Evolutionary conservation across 2,113 vertebrate species (phyloP).

Genomic region (Oxygymnocypris stewartii): DNA sequence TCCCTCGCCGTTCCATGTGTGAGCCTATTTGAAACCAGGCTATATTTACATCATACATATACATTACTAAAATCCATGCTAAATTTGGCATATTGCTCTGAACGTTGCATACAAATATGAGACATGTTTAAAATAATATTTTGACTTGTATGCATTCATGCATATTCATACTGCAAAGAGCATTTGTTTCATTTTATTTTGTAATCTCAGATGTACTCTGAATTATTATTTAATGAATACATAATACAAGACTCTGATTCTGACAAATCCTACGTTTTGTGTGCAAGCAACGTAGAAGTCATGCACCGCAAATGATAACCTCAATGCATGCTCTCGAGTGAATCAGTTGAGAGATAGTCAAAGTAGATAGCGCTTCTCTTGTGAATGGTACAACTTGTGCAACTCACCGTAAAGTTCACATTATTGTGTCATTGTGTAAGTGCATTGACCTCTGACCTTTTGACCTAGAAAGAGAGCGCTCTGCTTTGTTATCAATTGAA

Average conservation of each 20-base stretch:
- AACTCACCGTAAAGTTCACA: conserved; percentile 2
- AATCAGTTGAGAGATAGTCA: background rate
- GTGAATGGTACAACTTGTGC: background rate
- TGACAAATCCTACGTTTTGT: background rate
- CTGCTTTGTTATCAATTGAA: background rate
- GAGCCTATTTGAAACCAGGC: conserved; percentile 28
- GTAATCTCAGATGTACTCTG: background rate
- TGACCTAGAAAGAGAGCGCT: conserved; percentile 24
- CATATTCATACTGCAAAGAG: background rate
- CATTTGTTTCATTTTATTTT: background rate
- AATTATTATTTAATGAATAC: background rate
- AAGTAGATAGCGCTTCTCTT: background rate
- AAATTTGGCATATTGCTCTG: conserved; percentile 21
- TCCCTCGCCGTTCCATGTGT: background rate
- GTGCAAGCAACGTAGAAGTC: background rate
- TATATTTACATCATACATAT: conserved; percentile 49
- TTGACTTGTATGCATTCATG: background rate
- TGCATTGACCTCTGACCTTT: conserved; percentile 14
- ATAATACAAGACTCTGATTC: background rate
- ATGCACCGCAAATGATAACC: background rate
- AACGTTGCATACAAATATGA: background rate
- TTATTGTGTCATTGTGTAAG: conserved; percentile 1
- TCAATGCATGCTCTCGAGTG: background rate
- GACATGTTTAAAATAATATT: background rate
- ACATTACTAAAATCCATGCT: conserved; percentile 40